Percentiles rank a stretch among this genome's conserved stretches.
Conservation (phyloP, 2,113 vertebrate genomes). For the Marmota monax region DNA sequence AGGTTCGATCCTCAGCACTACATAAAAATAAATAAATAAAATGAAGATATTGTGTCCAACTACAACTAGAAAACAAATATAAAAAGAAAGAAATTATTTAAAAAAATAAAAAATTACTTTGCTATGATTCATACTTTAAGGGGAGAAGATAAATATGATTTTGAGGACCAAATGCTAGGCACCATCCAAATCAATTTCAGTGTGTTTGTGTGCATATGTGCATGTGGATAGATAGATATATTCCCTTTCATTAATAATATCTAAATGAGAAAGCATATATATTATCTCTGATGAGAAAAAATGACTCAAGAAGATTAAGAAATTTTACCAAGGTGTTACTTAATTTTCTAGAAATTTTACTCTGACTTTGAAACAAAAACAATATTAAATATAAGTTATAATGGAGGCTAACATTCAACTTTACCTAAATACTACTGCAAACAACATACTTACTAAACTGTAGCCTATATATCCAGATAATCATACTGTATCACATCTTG, state of each 20-base stretch:
- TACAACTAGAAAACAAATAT: too few relatives aligned
- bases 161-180: neutral
- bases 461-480: neutral
- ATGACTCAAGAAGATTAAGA: neutral
- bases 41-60: too few relatives aligned
- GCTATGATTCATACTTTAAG: neutral
- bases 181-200: neutral
- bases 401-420: neutral
- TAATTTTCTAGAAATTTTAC: conserved; percentile 26
- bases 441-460: neutral
- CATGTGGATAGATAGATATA: too few relatives aligned
- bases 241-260: neutral
- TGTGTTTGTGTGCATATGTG: too few relatives aligned
- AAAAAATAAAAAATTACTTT: neutral
- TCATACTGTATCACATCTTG: neutral
- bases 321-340: neutral
- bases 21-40: too few relatives aligned
- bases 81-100: too few relatives aligned
- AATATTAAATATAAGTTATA: neutral
- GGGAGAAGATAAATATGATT: neutral
- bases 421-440: neutral
- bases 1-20: too few relatives aligned
- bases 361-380: conserved; percentile 39
- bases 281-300: neutral
- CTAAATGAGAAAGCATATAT: neutral